phyloP scores from a whole-genome alignment of 30 jellyfish, hydroid and myxozoan species.

The Cassiopea andromeda region DNA sequence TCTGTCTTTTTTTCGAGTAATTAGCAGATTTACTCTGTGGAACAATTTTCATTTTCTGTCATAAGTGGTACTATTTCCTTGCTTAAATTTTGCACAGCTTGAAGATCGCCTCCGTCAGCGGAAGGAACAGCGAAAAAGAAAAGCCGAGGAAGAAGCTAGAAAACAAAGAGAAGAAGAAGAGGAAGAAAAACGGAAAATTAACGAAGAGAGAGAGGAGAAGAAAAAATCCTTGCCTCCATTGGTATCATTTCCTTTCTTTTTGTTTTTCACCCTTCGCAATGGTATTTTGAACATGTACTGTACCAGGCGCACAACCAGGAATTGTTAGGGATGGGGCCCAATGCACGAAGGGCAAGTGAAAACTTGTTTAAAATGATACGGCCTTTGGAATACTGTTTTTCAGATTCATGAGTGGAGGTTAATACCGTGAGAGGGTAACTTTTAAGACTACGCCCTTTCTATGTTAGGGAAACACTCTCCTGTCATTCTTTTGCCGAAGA shows the following conservation, averaged over 20 bases:
- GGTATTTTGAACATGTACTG: background rate
- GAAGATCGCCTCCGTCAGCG: constrained; percentile 89
- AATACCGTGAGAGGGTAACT: too few species aligned
- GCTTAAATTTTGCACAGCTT: constrained; percentile 38
- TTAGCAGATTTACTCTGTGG: too few species aligned
- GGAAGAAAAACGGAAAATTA: constrained; percentile 20
- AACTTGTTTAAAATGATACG: too few species aligned
- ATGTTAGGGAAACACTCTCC: too few species aligned
- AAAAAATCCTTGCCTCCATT: constrained; percentile 83
- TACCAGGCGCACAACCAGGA: too few species aligned
- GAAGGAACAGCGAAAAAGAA: constrained; percentile 82
- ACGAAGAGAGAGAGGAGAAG: constrained; percentile 57
- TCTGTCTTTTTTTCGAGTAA: background rate
- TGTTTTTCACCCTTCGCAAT: background rate
- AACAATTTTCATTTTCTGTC: too few species aligned
- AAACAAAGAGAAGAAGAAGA: constrained; percentile 66
- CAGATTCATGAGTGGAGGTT: too few species aligned
- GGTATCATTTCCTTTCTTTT: constrained; percentile 2
- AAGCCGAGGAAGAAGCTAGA: constrained; percentile 82
- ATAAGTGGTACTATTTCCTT: background rate
- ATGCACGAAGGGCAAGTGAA: too few species aligned
- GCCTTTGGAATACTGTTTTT: too few species aligned
- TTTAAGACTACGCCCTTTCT: too few species aligned
- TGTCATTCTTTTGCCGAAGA: too few species aligned
- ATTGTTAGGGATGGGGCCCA: too few species aligned